Percentiles rank a stretch among this genome's conserved stretches.
phyloP scores from a whole-genome alignment of 1,140 invertebrate genomes.

The Leucophenga varia region DNA sequence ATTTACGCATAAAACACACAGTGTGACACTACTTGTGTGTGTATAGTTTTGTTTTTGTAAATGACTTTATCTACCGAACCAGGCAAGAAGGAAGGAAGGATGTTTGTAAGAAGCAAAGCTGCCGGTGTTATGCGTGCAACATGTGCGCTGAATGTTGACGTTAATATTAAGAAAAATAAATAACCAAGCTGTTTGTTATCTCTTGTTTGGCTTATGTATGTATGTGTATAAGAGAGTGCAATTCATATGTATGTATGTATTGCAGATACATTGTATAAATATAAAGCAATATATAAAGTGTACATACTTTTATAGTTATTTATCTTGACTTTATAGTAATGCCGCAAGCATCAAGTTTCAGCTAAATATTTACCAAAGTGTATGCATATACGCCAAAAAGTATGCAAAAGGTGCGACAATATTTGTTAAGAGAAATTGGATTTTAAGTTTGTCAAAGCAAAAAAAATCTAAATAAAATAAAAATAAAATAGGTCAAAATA shows the following conservation, averaged over 20 bases:
- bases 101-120: constrained; percentile 18
- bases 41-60: constrained; percentile 30
- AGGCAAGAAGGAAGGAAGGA: constrained; percentile 1
- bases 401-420: no score
- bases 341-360: no score
- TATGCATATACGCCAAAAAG: no score
- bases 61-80: constrained; percentile 35
- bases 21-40: neutral
- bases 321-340: no score
- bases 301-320: neutral
- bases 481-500: no score
- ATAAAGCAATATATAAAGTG: no score
- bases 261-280: constrained; percentile 1
- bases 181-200: constrained; percentile 54
- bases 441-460: no score
- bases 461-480: no score
- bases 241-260: constrained; percentile 40
- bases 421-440: no score
- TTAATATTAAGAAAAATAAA: constrained; percentile 55
- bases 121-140: constrained; percentile 43
- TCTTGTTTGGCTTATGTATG: constrained; percentile 41
- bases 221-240: no score
- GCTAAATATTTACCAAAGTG: no score
- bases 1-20: no score
- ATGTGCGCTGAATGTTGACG: constrained; percentile 53